Conservation (phyloP, 1,140 invertebrate genomes). For the Spodoptera litura region DNA sequence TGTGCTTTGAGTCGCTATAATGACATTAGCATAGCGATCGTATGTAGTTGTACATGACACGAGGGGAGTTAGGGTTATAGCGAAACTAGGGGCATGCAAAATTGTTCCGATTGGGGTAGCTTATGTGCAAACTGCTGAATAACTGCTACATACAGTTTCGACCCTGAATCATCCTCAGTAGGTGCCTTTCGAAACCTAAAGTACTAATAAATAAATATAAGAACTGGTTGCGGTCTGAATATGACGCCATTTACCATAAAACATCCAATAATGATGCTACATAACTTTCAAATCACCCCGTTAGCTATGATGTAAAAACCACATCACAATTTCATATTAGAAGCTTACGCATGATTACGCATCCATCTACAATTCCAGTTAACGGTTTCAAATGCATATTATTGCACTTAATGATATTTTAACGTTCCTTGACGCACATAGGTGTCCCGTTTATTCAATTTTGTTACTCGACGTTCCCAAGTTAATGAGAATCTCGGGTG, state of each 20-base stretch:
- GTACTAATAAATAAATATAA: background rate
- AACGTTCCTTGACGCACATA: slow-evolving; percentile 30
- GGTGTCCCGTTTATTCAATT: slow-evolving; percentile 47
- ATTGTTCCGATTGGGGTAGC: no score
- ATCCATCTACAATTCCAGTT: background rate
- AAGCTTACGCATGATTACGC: slow-evolving; percentile 31
- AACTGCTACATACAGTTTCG: no score
- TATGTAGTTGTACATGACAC: slow-evolving; percentile 1
- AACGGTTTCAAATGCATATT: slow-evolving; percentile 12
- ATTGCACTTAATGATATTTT: slow-evolving; percentile 41
- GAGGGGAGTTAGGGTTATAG: background rate
- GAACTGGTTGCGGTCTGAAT: background rate
- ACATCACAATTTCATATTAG: slow-evolving; percentile 27
- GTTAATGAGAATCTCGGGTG: slow-evolving; percentile 62
- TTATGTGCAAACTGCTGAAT: no score
- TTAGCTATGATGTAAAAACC: background rate
- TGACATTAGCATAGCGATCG: slow-evolving; percentile 55
- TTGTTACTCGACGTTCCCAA: slow-evolving; percentile 44
- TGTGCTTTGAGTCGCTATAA: slow-evolving; percentile 41
- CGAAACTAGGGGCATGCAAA: no score
- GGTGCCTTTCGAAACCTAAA: no score
- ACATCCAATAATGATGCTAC: background rate
- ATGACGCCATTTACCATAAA: background rate
- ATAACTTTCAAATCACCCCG: slow-evolving; percentile 3
- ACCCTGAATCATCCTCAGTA: no score